Evolutionary conservation across 2,113 vertebrate species (phyloP).

Genomic region (Cygnus atratus): DNA sequence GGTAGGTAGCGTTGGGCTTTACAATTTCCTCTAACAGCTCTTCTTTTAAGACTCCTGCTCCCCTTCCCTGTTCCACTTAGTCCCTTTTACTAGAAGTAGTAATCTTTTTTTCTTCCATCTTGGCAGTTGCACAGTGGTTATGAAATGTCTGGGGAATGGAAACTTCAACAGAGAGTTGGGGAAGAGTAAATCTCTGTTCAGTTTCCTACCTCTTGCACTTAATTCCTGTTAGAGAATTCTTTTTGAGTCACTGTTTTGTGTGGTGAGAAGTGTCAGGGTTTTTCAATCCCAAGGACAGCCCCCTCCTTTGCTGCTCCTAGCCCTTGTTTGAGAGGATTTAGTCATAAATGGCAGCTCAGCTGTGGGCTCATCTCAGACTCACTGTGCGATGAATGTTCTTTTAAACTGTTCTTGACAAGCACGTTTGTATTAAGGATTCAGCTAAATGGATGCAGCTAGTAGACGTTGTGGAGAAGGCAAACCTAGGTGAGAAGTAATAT

Average conservation of each 20-base stretch:
- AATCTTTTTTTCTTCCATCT: not conserved
- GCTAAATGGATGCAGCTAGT: not conserved
- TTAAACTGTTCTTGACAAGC: not conserved
- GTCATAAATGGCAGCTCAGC: not conserved
- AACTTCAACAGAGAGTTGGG: not conserved
- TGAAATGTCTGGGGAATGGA: conserved; percentile 1
- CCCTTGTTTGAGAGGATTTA: not conserved
- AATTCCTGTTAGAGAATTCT: not conserved
- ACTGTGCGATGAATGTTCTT: not conserved
- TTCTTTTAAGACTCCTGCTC: not conserved
- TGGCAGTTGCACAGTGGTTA: not conserved
- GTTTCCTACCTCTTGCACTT: not conserved
- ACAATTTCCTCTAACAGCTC: not conserved
- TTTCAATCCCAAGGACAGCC: not conserved
- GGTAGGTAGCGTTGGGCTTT: not conserved
- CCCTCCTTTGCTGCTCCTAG: not conserved
- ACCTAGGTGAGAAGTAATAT: not conserved
- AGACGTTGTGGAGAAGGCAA: not conserved
- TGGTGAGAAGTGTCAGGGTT: not conserved
- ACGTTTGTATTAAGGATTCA: not conserved
- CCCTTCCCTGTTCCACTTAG: not conserved
- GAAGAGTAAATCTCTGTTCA: not conserved
- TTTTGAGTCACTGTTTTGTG: not conserved
- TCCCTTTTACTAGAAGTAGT: not conserved
- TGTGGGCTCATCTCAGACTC: not conserved